Evolutionary conservation across 2,797 vertebrate species (phyloP), one percentile per base, ranked within the genome.

Genomic region (Psittacula derbiana): DNA sequence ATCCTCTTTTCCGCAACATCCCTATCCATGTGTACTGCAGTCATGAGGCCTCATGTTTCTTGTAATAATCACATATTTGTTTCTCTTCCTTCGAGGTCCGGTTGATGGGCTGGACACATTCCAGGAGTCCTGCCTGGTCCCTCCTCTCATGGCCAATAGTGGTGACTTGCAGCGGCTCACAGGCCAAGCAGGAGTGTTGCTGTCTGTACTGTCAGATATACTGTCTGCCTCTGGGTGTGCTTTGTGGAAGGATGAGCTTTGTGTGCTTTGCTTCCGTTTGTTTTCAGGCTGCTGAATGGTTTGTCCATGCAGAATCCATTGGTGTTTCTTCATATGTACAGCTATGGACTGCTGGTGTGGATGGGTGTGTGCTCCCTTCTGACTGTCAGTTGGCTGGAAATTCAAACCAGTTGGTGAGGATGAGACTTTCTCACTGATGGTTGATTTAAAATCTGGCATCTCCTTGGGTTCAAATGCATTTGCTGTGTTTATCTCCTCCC

Each of bases 131-230:
- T 31, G 19, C 52, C 27, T n/a, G 6, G 13, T 38, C 20, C 24
- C 47, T 62, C 12, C 20, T 71, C 47, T 71, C 38, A 10, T 0
- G 11, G 69, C 71, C 1, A 0, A 18, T 20, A 28, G 25, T 12
- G 30, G 23, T 13, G 15, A 19, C 44, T 47, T 30, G 38, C 52
- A 47, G 47, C 24, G 33, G 69, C 25, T 70, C 30, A 4, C 50
- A 30, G 44, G 50, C 65, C 43, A 41, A 44, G 60, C 64, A 20
- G 11, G 30, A 13, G 11, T 19, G 43, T 19, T 76, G 40, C 40
- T 64, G 43, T 25, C 62, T 50, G 46, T 23, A 23, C 58, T 64
- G 49, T 47, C 41, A 33, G 58, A 36, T 44, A 12, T 69, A 5
- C 11, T 69, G 30, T 36, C 74, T 72, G 60, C 53, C 36, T 25